These are phyloP conservation scores for Drosophila pegasa DNA, from an alignment of 2,888 invertebrate genomes.

Conservation along the genomic window DNA sequence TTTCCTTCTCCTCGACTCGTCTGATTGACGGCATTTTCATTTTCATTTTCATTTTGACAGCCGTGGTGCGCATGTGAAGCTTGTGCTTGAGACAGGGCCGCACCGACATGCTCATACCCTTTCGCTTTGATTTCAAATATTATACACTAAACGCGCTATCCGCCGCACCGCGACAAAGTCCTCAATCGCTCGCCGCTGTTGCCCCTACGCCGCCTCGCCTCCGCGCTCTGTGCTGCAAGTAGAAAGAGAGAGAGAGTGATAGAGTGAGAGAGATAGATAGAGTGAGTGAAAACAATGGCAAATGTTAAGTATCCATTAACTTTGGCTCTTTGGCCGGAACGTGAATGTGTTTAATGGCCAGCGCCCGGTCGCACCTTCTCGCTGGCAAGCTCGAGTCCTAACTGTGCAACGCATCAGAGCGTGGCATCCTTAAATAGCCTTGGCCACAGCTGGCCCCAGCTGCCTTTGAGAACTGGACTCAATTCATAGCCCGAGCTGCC, in stretches of 20 bases:
- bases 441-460: slow-evolving; percentile 56
- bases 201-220: slow-evolving; percentile 17
- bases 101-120: slow-evolving; percentile 77
- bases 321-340: slow-evolving; percentile 11
- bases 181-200: slow-evolving; percentile 19
- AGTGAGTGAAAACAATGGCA: slow-evolving; percentile 16
- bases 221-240: slow-evolving; percentile 12
- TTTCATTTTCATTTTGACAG: slow-evolving; percentile 83
- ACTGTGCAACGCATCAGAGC: slow-evolving; percentile 76
- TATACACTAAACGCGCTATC: slow-evolving; percentile 75
- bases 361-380: slow-evolving; percentile 59
- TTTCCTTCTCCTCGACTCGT: background rate
- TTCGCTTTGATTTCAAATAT: slow-evolving; percentile 84
- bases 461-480: slow-evolving; percentile 51
- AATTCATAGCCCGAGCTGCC: slow-evolving; percentile 31
- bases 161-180: slow-evolving; percentile 48
- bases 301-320: slow-evolving; percentile 43
- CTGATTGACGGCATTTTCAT: slow-evolving; percentile 68
- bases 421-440: slow-evolving; percentile 78
- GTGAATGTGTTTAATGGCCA: slow-evolving; percentile 20
- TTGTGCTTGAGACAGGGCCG: slow-evolving; percentile 65
- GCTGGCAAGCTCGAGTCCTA: slow-evolving; percentile 62
- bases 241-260: background rate
- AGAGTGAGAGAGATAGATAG: background rate
- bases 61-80: slow-evolving; percentile 81